A percentile compares a stretch with the other conserved stretches of the same genome.
phyloP scores from a whole-genome alignment of 2,797 vertebrate species.

The Enteromius unitaeniatus region DNA sequence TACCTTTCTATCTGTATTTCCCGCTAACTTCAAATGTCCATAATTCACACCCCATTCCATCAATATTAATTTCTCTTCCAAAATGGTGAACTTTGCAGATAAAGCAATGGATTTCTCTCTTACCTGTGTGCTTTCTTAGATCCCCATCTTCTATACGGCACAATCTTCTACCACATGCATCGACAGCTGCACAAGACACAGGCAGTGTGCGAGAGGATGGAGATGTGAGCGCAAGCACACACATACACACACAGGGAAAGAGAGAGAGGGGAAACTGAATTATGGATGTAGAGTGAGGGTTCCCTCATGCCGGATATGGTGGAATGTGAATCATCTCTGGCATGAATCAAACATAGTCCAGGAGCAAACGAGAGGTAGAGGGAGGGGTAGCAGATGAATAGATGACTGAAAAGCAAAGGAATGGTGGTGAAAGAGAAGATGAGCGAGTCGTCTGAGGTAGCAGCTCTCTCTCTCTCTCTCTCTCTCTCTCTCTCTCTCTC shows the following conservation, averaged over 20 bases:
- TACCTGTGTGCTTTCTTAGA: conserved; percentile 30
- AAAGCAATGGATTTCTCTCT: conserved; percentile 31
- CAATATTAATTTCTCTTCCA: neutral
- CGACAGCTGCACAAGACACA: conserved; percentile 12
- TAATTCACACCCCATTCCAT: neutral
- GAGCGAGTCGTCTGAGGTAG: neutral
- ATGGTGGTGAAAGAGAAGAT: conserved; percentile 4
- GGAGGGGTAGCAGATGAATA: conserved; percentile 15
- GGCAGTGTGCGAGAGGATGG: neutral
- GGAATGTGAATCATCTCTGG: conserved; percentile 36
- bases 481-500: conserved; percentile 2
- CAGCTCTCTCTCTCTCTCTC: neutral
- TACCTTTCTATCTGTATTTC: conserved; percentile 1
- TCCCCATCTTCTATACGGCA: neutral
- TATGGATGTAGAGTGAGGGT: conserved; percentile 38
- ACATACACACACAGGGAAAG: neutral
- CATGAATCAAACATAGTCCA: conserved; percentile 43
- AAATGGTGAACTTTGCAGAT: conserved; percentile 12
- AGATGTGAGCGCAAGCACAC: neutral
- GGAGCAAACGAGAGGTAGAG: conserved; percentile 8
- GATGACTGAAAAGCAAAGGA: conserved; percentile 27
- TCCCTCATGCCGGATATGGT: conserved; percentile 23
- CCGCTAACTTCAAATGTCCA: conserved; percentile 20
- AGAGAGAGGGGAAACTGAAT: conserved; percentile 5
- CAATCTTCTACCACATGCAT: conserved; percentile 8